phyloP scores from a whole-genome alignment of 2,888 invertebrate species.

The Cotesia congregata region DNA sequence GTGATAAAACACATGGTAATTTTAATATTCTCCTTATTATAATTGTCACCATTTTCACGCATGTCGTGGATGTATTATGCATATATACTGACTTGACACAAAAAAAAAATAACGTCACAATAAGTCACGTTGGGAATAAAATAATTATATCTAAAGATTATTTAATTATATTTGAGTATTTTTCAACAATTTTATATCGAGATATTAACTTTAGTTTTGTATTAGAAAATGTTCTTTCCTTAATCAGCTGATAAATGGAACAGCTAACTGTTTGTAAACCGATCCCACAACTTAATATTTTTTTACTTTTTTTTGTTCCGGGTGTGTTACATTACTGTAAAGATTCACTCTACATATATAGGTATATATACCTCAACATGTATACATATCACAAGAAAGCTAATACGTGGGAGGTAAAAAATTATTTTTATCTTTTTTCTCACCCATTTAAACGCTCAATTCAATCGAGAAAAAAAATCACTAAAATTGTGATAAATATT shows the following conservation, averaged over 20 bases:
- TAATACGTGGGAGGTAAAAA: too few relatives aligned
- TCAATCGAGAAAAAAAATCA: not conserved
- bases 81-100: not conserved
- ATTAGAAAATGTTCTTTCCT: not conserved
- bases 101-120: not conserved
- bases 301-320: not conserved
- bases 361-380: too few relatives aligned
- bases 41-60: slow-evolving; percentile 31
- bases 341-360: not conserved
- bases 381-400: too few relatives aligned
- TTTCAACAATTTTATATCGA: not conserved
- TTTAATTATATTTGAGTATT: not conserved
- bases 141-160: not conserved
- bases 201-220: not conserved
- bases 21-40: not conserved
- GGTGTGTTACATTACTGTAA: not conserved
- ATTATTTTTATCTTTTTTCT: not conserved
- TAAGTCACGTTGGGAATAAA: not conserved
- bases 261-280: not conserved
- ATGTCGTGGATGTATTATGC: slow-evolving; percentile 17
- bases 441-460: not conserved
- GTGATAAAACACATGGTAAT: slow-evolving; percentile 12
- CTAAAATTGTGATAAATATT: not conserved
- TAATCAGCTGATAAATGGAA: slow-evolving; percentile 26
- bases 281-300: not conserved